These are phyloP conservation scores for Ceraclea dissimilis DNA, from an alignment of 2,888 invertebrate species.

Conservation along the genomic window DNA sequence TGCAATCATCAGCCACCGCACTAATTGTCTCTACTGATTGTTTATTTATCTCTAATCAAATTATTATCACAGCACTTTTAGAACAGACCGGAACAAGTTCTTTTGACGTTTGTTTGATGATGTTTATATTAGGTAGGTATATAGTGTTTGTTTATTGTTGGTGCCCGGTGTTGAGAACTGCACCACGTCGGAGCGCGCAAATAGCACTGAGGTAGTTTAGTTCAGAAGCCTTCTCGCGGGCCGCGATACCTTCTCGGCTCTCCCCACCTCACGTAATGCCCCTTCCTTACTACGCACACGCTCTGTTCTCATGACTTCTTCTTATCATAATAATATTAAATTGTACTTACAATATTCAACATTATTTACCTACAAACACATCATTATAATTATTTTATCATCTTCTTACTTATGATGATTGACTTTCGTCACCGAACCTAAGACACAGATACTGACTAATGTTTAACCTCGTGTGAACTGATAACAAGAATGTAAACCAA, in stretches of 20 bases:
- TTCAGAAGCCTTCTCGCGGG: neutral
- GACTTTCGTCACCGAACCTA: too few relatives aligned
- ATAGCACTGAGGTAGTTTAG: neutral
- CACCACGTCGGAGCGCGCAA: slow-evolving; percentile 1
- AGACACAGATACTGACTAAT: too few relatives aligned
- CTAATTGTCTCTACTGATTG: neutral
- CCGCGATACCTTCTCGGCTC: neutral
- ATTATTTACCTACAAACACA: neutral
- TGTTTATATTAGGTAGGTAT: neutral
- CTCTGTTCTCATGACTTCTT: neutral
- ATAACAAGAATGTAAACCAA: too few relatives aligned
- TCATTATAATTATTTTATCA: neutral
- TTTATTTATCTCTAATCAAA: too few relatives aligned
- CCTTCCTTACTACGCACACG: neutral
- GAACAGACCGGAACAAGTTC: neutral
- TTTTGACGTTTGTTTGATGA: slow-evolving; percentile 1
- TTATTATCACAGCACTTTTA: neutral
- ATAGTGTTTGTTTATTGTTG: neutral
- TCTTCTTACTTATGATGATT: too few relatives aligned
- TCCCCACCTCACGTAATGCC: neutral
- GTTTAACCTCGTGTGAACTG: too few relatives aligned
- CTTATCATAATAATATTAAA: neutral
- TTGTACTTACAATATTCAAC: too few relatives aligned
- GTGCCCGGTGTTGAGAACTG: neutral
- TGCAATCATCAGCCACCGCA: neutral